phyloP scores from a whole-genome alignment of 1,140 invertebrate genomes.

The Triops cancriformis region DNA sequence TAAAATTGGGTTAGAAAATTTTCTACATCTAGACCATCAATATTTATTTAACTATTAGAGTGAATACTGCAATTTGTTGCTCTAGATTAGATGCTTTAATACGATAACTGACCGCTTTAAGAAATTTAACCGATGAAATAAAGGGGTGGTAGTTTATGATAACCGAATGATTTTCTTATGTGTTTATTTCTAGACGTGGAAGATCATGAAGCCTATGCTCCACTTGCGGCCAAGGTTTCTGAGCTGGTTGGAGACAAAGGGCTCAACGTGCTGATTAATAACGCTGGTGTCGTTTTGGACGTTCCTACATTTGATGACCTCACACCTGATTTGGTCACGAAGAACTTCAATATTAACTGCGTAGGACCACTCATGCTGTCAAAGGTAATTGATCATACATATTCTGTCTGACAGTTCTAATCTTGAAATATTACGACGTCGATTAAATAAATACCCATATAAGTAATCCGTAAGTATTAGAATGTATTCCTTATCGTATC shows the following conservation, averaged over 20 bases:
- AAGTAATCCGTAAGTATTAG: too few species aligned
- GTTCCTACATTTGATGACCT: slow-evolving; percentile 60
- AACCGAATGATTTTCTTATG: neutral
- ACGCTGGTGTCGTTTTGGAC: slow-evolving; percentile 67
- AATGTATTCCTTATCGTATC: too few species aligned
- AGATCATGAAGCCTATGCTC: neutral
- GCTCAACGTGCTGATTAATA: slow-evolving; percentile 75
- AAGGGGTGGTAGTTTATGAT: too few species aligned
- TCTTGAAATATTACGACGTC: too few species aligned
- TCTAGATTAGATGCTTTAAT: too few species aligned
- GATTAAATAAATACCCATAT: too few species aligned
- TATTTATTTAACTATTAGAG: too few species aligned
- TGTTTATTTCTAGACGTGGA: neutral
- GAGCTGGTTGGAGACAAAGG: slow-evolving; percentile 52
- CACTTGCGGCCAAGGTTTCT: neutral
- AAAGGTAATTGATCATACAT: slow-evolving; percentile 50
- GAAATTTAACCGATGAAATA: too few species aligned
- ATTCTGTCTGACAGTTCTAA: neutral
- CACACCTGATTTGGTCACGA: slow-evolving; percentile 57
- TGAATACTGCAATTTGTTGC: too few species aligned
- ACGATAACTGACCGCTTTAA: too few species aligned
- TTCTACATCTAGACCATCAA: too few species aligned
- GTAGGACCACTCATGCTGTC: slow-evolving; percentile 71
- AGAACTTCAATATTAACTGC: slow-evolving; percentile 63
- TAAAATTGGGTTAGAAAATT: too few species aligned